Percentiles rank a stretch among this genome's conserved stretches.
These are phyloP conservation scores for Zelleria hepariella DNA, from an alignment of 2,888 invertebrate genomes.

Conservation along the genomic window DNA sequence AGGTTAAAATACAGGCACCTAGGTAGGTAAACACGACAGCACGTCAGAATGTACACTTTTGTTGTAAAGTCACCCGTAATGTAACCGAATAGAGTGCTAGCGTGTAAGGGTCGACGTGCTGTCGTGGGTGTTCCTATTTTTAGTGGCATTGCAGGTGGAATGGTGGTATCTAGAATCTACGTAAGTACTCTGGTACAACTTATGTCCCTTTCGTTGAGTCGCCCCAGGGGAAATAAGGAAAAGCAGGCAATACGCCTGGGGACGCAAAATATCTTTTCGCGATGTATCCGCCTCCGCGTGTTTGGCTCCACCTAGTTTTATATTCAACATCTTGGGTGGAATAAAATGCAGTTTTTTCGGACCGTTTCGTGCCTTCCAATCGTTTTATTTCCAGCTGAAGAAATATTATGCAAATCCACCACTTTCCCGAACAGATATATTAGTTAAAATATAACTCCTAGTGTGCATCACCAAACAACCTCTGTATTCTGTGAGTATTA, in stretches of 20 bases:
- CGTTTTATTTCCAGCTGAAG: too few species aligned
- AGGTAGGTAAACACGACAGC: too few species aligned
- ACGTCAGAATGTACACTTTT: too few species aligned
- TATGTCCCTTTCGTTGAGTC: slow-evolving; percentile 61
- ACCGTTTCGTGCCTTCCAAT: not conserved
- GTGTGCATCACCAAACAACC: too few species aligned
- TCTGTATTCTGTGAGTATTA: too few species aligned
- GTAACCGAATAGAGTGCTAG: not conserved
- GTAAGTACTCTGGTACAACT: slow-evolving; percentile 46
- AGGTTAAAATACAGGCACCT: too few species aligned
- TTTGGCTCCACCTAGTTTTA: slow-evolving; percentile 1
- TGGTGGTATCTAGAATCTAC: not conserved
- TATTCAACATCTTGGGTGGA: slow-evolving; percentile 2
- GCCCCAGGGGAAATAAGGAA: slow-evolving; percentile 66
- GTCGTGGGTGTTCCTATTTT: not conserved
- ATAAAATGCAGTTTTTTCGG: not conserved
- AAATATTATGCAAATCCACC: too few species aligned
- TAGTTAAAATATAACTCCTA: too few species aligned
- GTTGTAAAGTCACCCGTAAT: too few species aligned
- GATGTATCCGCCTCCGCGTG: not conserved
- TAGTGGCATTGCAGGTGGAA: slow-evolving; percentile 11
- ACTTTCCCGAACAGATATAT: too few species aligned
- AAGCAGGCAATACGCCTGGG: slow-evolving; percentile 56
- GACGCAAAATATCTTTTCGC: slow-evolving; percentile 52
- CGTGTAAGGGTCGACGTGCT: not conserved